Percentiles rank a stretch among this genome's conserved stretches.
These are phyloP conservation scores for Gadopsis marmoratus DNA, from an alignment of 2,797 vertebrate species.

Conservation along the genomic window DNA sequence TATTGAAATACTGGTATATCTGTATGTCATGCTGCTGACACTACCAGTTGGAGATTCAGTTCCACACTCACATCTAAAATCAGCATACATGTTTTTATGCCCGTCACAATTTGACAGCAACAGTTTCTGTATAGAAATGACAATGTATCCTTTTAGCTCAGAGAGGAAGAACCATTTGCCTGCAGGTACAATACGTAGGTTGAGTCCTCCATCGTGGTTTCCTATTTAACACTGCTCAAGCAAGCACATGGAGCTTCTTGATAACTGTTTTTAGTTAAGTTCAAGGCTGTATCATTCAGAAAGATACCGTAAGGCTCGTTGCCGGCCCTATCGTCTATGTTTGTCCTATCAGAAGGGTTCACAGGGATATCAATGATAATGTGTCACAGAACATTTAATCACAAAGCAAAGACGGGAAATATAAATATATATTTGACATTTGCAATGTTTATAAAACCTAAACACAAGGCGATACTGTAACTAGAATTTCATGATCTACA, in stretches of 20 bases:
- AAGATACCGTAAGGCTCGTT: neutral
- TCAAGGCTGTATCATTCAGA: neutral
- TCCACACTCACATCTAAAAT: neutral
- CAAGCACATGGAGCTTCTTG: neutral
- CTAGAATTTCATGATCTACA: too few relatives aligned
- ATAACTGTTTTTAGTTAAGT: neutral
- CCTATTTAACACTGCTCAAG: neutral
- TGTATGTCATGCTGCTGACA: neutral
- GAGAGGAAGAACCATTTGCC: neutral
- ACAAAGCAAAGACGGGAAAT: neutral
- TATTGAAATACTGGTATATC: too few relatives aligned
- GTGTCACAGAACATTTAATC: neutral
- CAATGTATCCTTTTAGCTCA: neutral
- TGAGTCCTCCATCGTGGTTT: neutral
- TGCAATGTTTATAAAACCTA: too few relatives aligned
- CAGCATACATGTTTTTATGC: too few relatives aligned
- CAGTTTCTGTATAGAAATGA: neutral
- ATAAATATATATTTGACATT: constrained; percentile 56
- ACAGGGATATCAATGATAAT: neutral
- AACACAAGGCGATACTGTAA: too few relatives aligned
- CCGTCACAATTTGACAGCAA: neutral
- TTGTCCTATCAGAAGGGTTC: neutral
- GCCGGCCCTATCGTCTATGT: neutral
- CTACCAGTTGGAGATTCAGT: neutral
- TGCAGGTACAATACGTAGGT: neutral